Conservation (phyloP, 2,797 vertebrate genomes). For the Pangasius larnaudii region DNA sequence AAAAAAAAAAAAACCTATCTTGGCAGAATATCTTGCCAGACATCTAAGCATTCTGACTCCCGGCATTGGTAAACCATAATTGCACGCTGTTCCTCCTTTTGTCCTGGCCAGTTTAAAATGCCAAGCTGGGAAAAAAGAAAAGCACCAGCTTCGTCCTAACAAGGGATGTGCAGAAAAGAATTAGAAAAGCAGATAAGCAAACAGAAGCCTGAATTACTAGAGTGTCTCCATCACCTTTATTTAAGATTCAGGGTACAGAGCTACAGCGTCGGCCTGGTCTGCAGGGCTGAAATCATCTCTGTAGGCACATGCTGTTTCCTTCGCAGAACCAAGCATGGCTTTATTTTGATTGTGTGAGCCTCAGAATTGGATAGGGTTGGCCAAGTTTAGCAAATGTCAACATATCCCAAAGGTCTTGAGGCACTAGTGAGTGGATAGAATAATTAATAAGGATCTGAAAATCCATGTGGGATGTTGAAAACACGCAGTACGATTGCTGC, state of each 20-base stretch:
- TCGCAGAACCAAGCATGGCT: slow-evolving; percentile 60
- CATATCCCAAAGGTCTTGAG: slow-evolving; percentile 57
- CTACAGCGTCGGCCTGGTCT: slow-evolving; percentile 69
- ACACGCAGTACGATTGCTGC: slow-evolving; percentile 19
- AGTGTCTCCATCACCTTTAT: slow-evolving; percentile 73
- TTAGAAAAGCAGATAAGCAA: slow-evolving; percentile 67
- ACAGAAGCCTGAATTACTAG: slow-evolving; percentile 69
- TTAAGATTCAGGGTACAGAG: slow-evolving; percentile 72
- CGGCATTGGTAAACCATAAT: slow-evolving; percentile 71
- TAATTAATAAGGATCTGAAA: slow-evolving; percentile 50
- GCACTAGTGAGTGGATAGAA: slow-evolving; percentile 47
- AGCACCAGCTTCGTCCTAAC: slow-evolving; percentile 66
- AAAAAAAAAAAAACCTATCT: slow-evolving; percentile 60
- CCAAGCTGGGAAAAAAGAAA: slow-evolving; percentile 65
- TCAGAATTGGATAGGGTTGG: slow-evolving; percentile 58
- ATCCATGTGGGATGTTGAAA: slow-evolving; percentile 39
- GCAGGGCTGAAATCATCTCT: slow-evolving; percentile 67
- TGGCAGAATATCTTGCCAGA: slow-evolving; percentile 60
- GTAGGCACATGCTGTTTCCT: slow-evolving; percentile 63
- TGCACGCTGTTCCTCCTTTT: slow-evolving; percentile 65
- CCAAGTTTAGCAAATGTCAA: slow-evolving; percentile 60
- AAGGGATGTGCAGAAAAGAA: slow-evolving; percentile 67
- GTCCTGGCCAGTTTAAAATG: slow-evolving; percentile 67
- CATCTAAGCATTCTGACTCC: slow-evolving; percentile 65
- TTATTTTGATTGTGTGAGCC: slow-evolving; percentile 67